phyloP scores from a whole-genome alignment of 2,113 vertebrate genomes.

The Phylloscopus trochilus region DNA sequence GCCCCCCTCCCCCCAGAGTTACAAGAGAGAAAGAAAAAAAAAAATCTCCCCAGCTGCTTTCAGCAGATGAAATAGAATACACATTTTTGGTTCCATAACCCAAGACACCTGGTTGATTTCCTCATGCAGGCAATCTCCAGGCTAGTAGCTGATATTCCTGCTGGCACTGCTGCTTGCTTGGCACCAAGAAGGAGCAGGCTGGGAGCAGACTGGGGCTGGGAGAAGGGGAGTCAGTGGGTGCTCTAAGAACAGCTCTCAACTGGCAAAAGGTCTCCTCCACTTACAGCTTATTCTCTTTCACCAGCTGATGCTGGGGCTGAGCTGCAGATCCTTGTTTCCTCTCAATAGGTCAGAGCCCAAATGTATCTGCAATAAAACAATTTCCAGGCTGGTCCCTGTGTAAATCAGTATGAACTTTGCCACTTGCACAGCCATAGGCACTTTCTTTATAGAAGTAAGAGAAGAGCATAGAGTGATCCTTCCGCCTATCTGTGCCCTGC shows the following conservation, averaged over 20 bases:
- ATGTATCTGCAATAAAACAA: neutral
- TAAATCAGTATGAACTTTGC: neutral
- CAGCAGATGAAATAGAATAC: too few species aligned
- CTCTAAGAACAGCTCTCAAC: neutral
- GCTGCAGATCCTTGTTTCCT: neutral
- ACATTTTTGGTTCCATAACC: too few species aligned
- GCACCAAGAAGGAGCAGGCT: neutral
- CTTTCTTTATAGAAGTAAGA: neutral
- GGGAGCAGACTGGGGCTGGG: neutral
- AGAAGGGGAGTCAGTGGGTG: neutral
- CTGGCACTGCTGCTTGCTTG: neutral
- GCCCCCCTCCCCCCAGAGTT: too few species aligned
- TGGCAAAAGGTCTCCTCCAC: neutral
- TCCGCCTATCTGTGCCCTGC: neutral
- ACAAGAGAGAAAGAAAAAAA: too few species aligned
- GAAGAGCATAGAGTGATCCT: neutral
- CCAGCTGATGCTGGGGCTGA: neutral
- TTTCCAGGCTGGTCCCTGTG: neutral
- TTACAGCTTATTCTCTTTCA: neutral
- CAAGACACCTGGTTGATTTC: neutral
- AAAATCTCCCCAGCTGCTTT: too few species aligned
- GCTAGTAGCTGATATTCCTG: neutral
- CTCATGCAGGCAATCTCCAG: accelerated
- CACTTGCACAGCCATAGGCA: neutral
- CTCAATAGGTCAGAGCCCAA: neutral